These are phyloP conservation scores for Brachionus angularis DNA, from an alignment of 1,140 invertebrate genomes.

Conservation along the genomic window DNA sequence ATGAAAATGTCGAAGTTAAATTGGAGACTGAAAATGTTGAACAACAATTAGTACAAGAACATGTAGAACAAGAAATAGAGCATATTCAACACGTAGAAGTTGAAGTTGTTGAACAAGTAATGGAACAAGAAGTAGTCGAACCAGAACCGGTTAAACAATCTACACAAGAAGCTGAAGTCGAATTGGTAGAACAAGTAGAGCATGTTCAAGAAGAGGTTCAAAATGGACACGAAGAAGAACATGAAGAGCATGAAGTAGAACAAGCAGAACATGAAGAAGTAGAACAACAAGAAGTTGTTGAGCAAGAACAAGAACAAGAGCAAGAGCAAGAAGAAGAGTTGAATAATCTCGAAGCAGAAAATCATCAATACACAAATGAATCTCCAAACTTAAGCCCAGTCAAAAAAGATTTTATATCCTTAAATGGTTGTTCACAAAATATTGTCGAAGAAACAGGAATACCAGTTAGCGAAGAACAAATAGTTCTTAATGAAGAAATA, in stretches of 20 bases:
- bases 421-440: background rate
- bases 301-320: constrained; percentile 23
- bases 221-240: background rate
- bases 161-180: constrained; percentile 18
- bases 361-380: background rate
- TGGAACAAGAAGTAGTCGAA: constrained; percentile 25
- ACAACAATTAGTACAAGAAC: constrained; percentile 43
- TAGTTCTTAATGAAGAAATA: constrained; percentile 3
- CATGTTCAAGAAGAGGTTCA: constrained; percentile 5
- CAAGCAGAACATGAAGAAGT: constrained; percentile 25
- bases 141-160: constrained; percentile 31
- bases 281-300: constrained; percentile 21
- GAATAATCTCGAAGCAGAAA: constrained; percentile 46
- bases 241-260: constrained; percentile 21
- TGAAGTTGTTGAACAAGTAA: constrained; percentile 44
- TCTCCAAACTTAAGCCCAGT: constrained; percentile 28
- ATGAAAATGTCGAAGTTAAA: constrained; percentile 44
- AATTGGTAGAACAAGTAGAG: constrained; percentile 45
- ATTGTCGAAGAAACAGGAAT: background rate
- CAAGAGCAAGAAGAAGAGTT: constrained; percentile 61
- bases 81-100: constrained; percentile 33
- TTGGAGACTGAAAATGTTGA: constrained; percentile 34
- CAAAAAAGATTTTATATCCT: constrained; percentile 10
- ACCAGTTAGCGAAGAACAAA: constrained; percentile 32
- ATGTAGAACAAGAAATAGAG: constrained; percentile 28